Evolutionary conservation across 1,140 invertebrate species (phyloP), one percentile per base, ranked within the genome.

Genomic region (Tyrophagus putrescentiae): DNA sequence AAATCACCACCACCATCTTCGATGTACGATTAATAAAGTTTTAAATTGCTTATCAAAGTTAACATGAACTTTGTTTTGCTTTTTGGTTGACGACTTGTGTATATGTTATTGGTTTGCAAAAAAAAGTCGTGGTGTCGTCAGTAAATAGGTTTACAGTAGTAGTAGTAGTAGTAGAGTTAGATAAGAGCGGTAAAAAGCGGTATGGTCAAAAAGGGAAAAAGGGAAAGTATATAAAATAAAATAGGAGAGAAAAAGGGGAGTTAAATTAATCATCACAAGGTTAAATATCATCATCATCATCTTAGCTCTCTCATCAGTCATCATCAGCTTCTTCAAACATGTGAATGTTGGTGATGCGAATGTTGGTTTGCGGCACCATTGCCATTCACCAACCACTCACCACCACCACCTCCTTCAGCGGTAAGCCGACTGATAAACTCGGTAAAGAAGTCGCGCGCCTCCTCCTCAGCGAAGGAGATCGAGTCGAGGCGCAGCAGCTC

Each of bases 281-380:
- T n/a, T n/a, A n/a, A n/a, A n/a, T n/a, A n/a, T n/a, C n/a, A n/a
- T n/a, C n/a, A n/a, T n/a, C n/a, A n/a, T n/a, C n/a, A n/a, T n/a
- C n/a, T n/a, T n/a, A n/a, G n/a, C 45, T 21, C 9, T 13, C 45
- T 13, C 7, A 7, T 48, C 31, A 25, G 31, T 7, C 31, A 6
- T 25, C 23, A 25, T 7, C 31, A 7, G 23, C 31, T 48, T 7
- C 23, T 48, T 48, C 23, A 25, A 7, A 48, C 25, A 54, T 3
- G 18, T 31, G 52, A 54, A 54, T 31, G 52, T 54, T 54, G 3
- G 52, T 54, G 9, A 54, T 27, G 39, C 25, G 52, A 33, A 54
- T n/a, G n/a, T 42, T 42, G 41, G 25, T 42, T n/a, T 42, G 3
- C 41, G 41, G n/a, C n/a, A n/a, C n/a, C n/a, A n/a, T n/a, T n/a